Evolutionary conservation across 2,113 vertebrate species (phyloP), one percentile per base, ranked within the genome.

Genomic region (Psittacara wagleri): DNA sequence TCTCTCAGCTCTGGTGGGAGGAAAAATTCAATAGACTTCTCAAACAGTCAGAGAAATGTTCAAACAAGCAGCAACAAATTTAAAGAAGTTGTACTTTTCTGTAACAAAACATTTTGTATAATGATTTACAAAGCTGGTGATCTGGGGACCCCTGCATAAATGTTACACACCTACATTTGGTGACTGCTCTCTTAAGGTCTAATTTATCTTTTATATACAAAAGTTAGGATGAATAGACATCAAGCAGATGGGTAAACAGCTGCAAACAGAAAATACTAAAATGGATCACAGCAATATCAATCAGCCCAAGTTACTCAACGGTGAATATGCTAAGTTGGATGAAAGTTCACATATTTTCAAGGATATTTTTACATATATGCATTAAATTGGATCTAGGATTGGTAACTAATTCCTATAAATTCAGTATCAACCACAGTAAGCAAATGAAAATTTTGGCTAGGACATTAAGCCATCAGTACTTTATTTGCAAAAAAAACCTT

Each of bases 141-240:
- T 70, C 33, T 80, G 0, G 1, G 19, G 25, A 83, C 2, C 9
- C 6, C 16, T 72, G 17, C 5, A 11, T 52, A 78, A 67, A 67
- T 0, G 1, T 62, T 69, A 44, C 3, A 29, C 12, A 44, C 9
- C 13, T 44, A n/a, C 6, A 19, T 37, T 63, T 37, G 7, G 16
- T 63, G 37, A 33, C 33, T 44, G 9, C 3, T 54, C 6, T 63
- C 62, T 83, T 83, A 77, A 83, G 13, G 23, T 55, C 17, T 78
- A 61, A 19, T 37, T 81, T 68, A n/a, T 24, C 10, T 88, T 43
- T 43, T 43, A 43, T 49, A 66, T 31, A 41, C 3, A 59, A 80
- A 46, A 4, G 28, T 62, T 49, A n/a, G 39, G 37, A 29, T 17
- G 13, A 78, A 33, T 11, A 67, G 44, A 37, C 1, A 1, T 11